Evolutionary conservation across 2,888 invertebrate species (phyloP), one percentile per base, ranked within the genome.

Genomic region (Drosophila differens): DNA sequence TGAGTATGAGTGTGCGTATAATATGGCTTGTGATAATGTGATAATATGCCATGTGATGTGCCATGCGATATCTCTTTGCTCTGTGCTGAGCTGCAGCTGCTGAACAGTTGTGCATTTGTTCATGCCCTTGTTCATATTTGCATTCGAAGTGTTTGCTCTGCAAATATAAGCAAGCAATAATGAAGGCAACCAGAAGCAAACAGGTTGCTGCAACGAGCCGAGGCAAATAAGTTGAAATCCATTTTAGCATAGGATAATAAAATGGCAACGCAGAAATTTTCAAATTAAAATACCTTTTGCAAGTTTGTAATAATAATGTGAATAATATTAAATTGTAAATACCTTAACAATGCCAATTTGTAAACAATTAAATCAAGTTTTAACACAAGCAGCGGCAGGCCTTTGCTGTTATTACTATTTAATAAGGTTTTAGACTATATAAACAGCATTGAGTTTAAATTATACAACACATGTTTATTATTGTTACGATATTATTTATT

Each of bases 71-170:
- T 32, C 57, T 57, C 47, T 47, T 47, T 33, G 35, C 35, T 22
- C 25, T 47, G 47, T 30, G 32, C 35, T 22, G 22, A 44, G 44
- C 22, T 44, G 77, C 69, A 74, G 74, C 61, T 51, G 64, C 44
- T 39, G 53, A 30, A 30, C 14, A 12, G 25, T 62, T n/a, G 12
- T 53, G 44, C 37, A 51, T 12, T 57, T 22, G 22, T 4, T 22
- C 25, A 47, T 63, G 28, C 61, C 28, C 19, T 53, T 61, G 30
- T 53, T 30, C 16, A 55, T 51, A 35, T 55, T 53, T 59, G 39
- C 54, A 66, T 28, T 28, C 25, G 41, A 77, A 41, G 44, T 63
- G 65, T 64, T 68, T 64, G 25, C n/a, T 37, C 47, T 64, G n/a
- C 52, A 53, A 49, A 52, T 41, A 55, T 59, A n/a, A 55, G 68